Base-by-base conservation (phyloP, 2,797 vertebrate species). In the Gobio occitaniae region DNA sequence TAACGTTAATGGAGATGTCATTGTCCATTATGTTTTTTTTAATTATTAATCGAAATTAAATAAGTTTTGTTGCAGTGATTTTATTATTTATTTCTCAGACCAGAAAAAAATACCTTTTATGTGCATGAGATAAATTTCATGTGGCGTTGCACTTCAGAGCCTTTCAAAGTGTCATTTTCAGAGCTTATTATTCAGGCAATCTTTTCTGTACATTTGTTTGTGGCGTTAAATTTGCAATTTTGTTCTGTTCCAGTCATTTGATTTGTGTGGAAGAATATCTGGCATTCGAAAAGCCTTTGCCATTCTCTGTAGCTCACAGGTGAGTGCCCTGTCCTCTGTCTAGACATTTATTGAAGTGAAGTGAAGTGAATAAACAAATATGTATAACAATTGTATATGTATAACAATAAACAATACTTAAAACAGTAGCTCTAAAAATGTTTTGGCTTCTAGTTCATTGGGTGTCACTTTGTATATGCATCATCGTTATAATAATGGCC, bases 291-390 rank as follows among this genome's bases (percentile, higher is more conserved):
- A 97, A 91, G 97, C 98, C 0, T 80, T 98, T 86, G 95, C 94
- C 78, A 93, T 98, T 70, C 95, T 99, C n/a, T 99, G 97, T 89
- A 96, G 96, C 83, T 94, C 97, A n/a, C 98, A 99, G 97, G 98
- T 99, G 86, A 93, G 96, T 87, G 19, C 4, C 36, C 95, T 85
- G 32, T 10, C 29, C 36, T 76, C 1, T 47, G 29, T 15, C 47
- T 36, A 13, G 29, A 11, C 29, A 17, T 78, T 72, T 59, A 50
- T 75, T 54, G 17, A 54, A 54, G 29, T 65, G 29, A 65, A 54
- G 29, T 65, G 29, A 65, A 32, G 2, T 1, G 32, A 16, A 16
- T 65, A 17, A 16, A 65, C 6, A 63, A 29, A 63, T 63, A 63
- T 15, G 6, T 63, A 15, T 29, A 63, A 29, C 25, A 6, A 13